A percentile compares a stretch with the other conserved stretches of the same genome.
phyloP scores from a whole-genome alignment of 35 echinoderm and acorn worm species.

The Holothuria glaberrima region DNA sequence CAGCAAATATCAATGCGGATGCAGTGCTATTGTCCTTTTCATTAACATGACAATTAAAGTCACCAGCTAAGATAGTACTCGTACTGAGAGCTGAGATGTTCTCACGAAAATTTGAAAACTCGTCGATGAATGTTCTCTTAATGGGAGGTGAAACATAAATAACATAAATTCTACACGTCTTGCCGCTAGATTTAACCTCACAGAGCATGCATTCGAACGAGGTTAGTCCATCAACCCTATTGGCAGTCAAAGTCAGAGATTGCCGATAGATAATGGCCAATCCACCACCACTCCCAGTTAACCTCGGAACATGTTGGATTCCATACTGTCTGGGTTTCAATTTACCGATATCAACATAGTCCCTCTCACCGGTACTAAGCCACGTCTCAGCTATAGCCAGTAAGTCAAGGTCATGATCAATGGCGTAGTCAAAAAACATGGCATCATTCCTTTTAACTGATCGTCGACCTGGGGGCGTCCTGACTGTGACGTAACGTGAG shows the following conservation, averaged over 20 bases:
- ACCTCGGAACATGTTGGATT: constrained; percentile 3
- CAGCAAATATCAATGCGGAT: background rate
- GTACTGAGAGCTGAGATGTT: constrained; percentile 3
- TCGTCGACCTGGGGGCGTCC: too few relatives aligned
- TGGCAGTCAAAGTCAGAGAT: constrained; percentile 4
- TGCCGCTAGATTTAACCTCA: background rate
- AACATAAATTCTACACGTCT: constrained; percentile 14
- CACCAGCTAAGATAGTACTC: constrained; percentile 18
- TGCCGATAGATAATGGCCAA: constrained; percentile 20
- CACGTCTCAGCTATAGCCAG: constrained; percentile 65
- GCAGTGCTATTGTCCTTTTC: background rate
- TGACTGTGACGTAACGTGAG: background rate
- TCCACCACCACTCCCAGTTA: background rate
- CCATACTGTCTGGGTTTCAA: constrained; percentile 49
- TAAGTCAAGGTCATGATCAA: constrained; percentile 36
- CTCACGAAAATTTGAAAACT: constrained; percentile 3
- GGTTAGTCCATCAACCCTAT: background rate
- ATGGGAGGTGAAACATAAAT: background rate
- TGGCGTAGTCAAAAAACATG: background rate
- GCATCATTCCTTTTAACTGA: constrained; percentile 6
- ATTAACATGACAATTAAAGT: constrained; percentile 21
- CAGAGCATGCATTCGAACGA: constrained; percentile 16
- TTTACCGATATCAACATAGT: too few relatives aligned
- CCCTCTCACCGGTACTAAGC: too few relatives aligned
- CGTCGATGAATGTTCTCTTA: constrained; percentile 20